These are phyloP conservation scores for Penaeus japonicus DNA, from an alignment of 1,140 invertebrate species.

Conservation along the genomic window DNA sequence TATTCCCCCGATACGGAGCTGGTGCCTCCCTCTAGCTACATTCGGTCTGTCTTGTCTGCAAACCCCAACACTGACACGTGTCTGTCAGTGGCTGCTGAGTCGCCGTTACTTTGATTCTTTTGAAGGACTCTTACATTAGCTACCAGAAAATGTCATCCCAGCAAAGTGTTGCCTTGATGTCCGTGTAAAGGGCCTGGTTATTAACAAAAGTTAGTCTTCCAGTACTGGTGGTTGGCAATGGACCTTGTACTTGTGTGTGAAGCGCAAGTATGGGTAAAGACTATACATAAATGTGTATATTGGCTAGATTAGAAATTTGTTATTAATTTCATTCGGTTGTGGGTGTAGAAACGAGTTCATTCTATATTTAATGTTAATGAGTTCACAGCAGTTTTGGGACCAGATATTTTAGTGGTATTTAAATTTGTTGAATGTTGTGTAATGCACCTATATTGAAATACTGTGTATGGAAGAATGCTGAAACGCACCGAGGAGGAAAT, in stretches of 20 bases:
- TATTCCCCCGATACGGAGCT: background rate
- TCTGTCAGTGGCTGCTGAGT: background rate
- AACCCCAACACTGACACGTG: background rate
- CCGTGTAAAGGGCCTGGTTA: background rate
- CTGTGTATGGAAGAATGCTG: too few species aligned
- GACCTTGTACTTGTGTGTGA: background rate
- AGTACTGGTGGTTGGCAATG: slow-evolving; percentile 18
- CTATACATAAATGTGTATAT: slow-evolving; percentile 23
- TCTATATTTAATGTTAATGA: slow-evolving; percentile 13
- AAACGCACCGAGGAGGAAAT: too few species aligned
- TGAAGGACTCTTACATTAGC: background rate
- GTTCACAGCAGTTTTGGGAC: slow-evolving; percentile 22
- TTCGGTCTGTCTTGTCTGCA: background rate
- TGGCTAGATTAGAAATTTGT: slow-evolving; percentile 19
- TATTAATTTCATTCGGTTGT: slow-evolving; percentile 21
- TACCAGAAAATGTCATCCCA: background rate
- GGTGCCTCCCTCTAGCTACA: background rate
- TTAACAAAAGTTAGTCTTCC: slow-evolving; percentile 30
- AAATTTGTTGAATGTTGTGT: background rate
- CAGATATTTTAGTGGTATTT: slow-evolving; percentile 4
- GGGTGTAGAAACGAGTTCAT: slow-evolving; percentile 17
- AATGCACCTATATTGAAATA: background rate
- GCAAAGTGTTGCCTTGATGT: background rate
- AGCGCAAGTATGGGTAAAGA: background rate
- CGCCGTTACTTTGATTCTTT: background rate